Evolutionary conservation across 2,888 invertebrate species (phyloP), one percentile per base, ranked within the genome.

Genomic region (Keiferia lycopersicella): DNA sequence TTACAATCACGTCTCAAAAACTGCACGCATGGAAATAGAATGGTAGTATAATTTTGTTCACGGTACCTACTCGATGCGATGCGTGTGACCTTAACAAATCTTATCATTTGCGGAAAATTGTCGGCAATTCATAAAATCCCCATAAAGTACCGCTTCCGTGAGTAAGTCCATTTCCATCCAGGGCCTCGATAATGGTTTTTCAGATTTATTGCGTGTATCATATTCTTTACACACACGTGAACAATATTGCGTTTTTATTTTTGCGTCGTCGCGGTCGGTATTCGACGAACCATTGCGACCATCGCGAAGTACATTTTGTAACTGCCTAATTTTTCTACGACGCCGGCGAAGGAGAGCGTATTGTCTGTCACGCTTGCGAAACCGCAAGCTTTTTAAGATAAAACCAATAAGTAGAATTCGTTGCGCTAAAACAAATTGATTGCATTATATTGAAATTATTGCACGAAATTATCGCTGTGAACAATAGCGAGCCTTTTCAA

Each of bases 381-480:
- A 72, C 68, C 70, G 70, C 69, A 75, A 61, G 63, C 65, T 69
- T 68, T 68, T 69, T 64, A 67, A 64, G 64, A 69, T 67, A 65
- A 64, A 66, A 65, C 64, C 26, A 26, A 26, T 26, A 58, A 56
- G 56, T 68, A 11, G 67, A 56, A 60, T 68, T n/a, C 66, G 71
- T 66, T 67, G 62, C 66, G 57, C 68, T 68, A 66, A 61, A 56
- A 56, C 65, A 53, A 72, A 71, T 69, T 61, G 71, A 72, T 73
- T 72, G 66, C 66, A 53, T 67, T 64, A 34, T 34, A 61, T 48
- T 26, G 22, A 61, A 63, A 39, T 66, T 63, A 10, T 41, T 20
- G 34, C 34, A 10, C 45, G 34, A 45, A 60, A 20, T 56, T 12
- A 2, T n/a, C 4, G 34, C 34, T 7, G 1, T 34, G 34, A 34